These are phyloP conservation scores for Staurois parvus DNA, from an alignment of 2,797 vertebrate species.

Conservation along the genomic window DNA sequence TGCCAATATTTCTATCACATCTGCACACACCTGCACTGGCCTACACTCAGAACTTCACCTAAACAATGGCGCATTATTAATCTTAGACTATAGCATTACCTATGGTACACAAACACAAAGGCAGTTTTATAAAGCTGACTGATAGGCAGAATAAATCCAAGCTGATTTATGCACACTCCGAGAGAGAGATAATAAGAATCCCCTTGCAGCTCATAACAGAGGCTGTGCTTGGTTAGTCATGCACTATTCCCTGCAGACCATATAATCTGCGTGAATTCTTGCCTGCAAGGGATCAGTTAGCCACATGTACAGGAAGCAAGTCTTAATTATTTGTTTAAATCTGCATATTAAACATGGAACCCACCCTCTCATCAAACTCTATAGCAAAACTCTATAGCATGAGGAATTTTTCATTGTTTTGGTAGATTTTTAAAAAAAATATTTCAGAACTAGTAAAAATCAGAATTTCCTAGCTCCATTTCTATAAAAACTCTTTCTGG, in stretches of 20 bases:
- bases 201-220: slow-evolving; percentile 53
- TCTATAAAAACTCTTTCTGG: too few relatives aligned
- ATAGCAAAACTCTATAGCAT: too few relatives aligned
- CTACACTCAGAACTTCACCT: not conserved
- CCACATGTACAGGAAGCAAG: slow-evolving; percentile 58
- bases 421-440: too few relatives aligned
- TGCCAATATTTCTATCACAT: not conserved
- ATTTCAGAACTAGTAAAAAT: too few relatives aligned
- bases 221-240: slow-evolving; percentile 54
- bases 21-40: not conserved
- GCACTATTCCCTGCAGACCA: slow-evolving; percentile 53
- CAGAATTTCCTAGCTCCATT: too few relatives aligned
- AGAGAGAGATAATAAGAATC: slow-evolving; percentile 56
- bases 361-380: slow-evolving; percentile 23
- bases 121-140: slow-evolving; percentile 50
- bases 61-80: slow-evolving; percentile 35
- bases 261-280: slow-evolving; percentile 58
- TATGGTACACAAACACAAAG: slow-evolving; percentile 33
- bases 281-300: slow-evolving; percentile 60
- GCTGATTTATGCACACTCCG: slow-evolving; percentile 49
- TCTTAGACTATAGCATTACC: slow-evolving; percentile 15
- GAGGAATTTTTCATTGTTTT: not conserved
- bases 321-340: slow-evolving; percentile 61
- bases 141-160: slow-evolving; percentile 51
- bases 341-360: slow-evolving; percentile 57